These are phyloP conservation scores for Bellardia pandia DNA, from an alignment of 2,888 invertebrate genomes.

Conservation along the genomic window DNA sequence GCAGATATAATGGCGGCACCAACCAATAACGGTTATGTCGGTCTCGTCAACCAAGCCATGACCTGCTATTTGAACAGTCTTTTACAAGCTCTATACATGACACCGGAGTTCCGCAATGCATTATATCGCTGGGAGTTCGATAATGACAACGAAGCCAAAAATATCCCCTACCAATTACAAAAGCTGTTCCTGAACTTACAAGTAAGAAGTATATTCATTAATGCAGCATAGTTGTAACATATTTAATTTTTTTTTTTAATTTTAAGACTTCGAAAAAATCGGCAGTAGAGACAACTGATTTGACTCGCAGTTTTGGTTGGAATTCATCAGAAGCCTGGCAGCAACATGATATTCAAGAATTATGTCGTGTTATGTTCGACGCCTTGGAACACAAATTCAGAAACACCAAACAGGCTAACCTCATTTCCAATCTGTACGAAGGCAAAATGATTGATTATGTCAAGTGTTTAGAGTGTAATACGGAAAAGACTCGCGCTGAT, in stretches of 20 bases:
- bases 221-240: neutral
- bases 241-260: slow-evolving; percentile 47
- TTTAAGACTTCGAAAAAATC: slow-evolving; percentile 89
- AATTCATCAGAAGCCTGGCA: slow-evolving; percentile 95
- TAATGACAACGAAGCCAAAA: slow-evolving; percentile 88
- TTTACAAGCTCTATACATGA: slow-evolving; percentile 94
- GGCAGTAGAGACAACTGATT: slow-evolving; percentile 93
- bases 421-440: slow-evolving; percentile 91
- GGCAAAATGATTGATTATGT: slow-evolving; percentile 94
- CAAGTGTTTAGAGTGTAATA: slow-evolving; percentile 93
- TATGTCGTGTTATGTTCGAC: slow-evolving; percentile 95
- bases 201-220: slow-evolving; percentile 82
- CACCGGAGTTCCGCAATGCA: slow-evolving; percentile 95
- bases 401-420: slow-evolving; percentile 91
- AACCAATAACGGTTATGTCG: slow-evolving; percentile 86
- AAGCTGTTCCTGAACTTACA: slow-evolving; percentile 93
- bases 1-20: slow-evolving; percentile 65
- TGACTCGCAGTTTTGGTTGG: slow-evolving; percentile 96
- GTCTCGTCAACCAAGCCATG: slow-evolving; percentile 95
- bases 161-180: slow-evolving; percentile 94
- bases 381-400: slow-evolving; percentile 93
- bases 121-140: slow-evolving; percentile 93
- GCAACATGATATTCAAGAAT: slow-evolving; percentile 95
- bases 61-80: slow-evolving; percentile 96
- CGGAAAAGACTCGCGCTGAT: slow-evolving; percentile 92